Evolutionary conservation across 2,113 vertebrate genomes (phyloP).

Genomic region (Barnardius zonarius): DNA sequence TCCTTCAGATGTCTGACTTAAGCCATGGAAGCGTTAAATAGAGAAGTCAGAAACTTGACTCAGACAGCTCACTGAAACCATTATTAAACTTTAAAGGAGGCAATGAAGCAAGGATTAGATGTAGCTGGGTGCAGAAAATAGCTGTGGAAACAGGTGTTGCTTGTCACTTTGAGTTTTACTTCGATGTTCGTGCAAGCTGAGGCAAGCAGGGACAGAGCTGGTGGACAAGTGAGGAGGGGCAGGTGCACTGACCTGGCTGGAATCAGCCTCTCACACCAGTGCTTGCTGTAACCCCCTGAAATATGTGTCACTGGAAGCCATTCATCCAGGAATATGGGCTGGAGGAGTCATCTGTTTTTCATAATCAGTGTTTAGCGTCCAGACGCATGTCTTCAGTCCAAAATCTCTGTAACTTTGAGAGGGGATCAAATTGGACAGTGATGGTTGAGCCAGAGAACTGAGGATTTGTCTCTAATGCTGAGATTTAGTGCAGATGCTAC

Average conservation of each 20-base stretch:
- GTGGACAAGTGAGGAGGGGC: rapidly evolving
- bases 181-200: not conserved
- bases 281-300: not conserved
- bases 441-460: not conserved
- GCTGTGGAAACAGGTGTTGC: slow-evolving; percentile 39
- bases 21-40: not conserved
- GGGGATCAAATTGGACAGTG: not conserved
- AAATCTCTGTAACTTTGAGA: not conserved
- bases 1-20: slow-evolving; percentile 12
- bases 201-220: not conserved
- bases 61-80: not conserved
- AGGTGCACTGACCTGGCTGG: not conserved
- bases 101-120: slow-evolving; percentile 30
- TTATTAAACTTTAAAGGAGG: slow-evolving; percentile 28
- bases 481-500: not conserved
- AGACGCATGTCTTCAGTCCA: not conserved
- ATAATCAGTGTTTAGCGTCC: rapidly evolving
- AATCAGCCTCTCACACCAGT: rapidly evolving
- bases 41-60: slow-evolving; percentile 19
- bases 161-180: slow-evolving; percentile 38
- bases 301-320: rapidly evolving
- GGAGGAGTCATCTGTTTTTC: not conserved
- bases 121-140: slow-evolving; percentile 36
- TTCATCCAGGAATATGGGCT: not conserved
- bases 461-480: not conserved